Base-by-base conservation (phyloP, 2,113 vertebrate genomes). In the Oreotrochilus melanogaster region DNA sequence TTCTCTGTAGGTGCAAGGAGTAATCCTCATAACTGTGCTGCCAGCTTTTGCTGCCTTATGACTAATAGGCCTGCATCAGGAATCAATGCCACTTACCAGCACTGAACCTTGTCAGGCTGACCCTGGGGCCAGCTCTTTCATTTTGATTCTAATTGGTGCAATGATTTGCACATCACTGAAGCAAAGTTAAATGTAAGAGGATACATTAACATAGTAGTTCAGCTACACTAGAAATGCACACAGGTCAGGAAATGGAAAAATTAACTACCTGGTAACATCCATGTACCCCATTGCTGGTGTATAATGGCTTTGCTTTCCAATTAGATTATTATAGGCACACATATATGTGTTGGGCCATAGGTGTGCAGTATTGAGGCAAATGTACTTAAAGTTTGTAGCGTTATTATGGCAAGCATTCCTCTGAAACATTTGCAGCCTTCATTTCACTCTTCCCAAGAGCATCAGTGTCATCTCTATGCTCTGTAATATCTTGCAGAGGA, bases 211-310 rank as follows among this genome's bases (percentile, higher is more conserved):
- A 47, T 45, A 80, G 83, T 56, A 43, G 35, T 80, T 43, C 33
- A 80, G 72, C 82, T 78, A 27, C 37, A 56, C 78, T 93, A 61
- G 56, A 92, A 90, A 39, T 0, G 1, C 17, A 28, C 64, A 84
- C 56, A 88, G 92, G 82, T 95, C 72, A 74, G 78, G 78, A 95
- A 88, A 90, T 88, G 78, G 82, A 64, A 83, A 89, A 88, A 83
- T 31, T 21, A 83, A 45, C 78, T 70, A 23, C 67, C 51, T 91
- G 25, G 54, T 89, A 86, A 53, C 28, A 31, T 78, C 88, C 47
- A 71, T 86, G 95, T 96, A 18, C 65, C 30, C 51, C 1, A 0
- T 11, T 93, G 43, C 33, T 81, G 37, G 27, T 65, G 47, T 39
- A 25, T 76, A 91, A 91, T 73, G 72, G 51, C 72, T 96, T 86